phyloP scores from a whole-genome alignment of 2,113 vertebrate genomes.

The Seriola aureovittata region DNA sequence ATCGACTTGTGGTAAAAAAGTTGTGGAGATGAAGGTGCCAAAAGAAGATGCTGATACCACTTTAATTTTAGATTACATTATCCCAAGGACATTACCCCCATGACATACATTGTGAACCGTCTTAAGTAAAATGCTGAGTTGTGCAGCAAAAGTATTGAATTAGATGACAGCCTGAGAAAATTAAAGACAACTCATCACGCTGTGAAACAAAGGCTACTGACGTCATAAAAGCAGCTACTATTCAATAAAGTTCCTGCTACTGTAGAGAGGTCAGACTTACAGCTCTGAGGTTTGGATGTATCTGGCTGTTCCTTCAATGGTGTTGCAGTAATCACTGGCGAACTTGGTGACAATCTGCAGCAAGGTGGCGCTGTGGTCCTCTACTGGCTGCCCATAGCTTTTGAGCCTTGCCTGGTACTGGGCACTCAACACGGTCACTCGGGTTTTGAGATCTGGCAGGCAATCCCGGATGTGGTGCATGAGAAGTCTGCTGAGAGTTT shows the following conservation, averaged over 20 bases:
- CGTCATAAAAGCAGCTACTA: not conserved
- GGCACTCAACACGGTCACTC: constrained; percentile 83
- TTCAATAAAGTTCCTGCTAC: not conserved
- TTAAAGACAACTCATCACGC: not conserved
- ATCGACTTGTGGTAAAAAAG: constrained; percentile 31
- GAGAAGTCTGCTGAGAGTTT: constrained; percentile 85
- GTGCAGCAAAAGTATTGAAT: not conserved
- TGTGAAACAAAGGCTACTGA: not conserved
- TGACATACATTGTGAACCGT: not conserved
- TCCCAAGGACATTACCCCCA: constrained; percentile 20
- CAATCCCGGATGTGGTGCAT: constrained; percentile 89
- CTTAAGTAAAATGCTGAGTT: constrained; percentile 11
- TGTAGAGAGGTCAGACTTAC: constrained; percentile 73
- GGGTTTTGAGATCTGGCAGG: constrained; percentile 85
- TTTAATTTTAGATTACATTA: constrained; percentile 54
- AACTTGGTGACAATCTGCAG: constrained; percentile 90
- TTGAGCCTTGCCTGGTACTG: constrained; percentile 86
- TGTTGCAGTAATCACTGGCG: constrained; percentile 87
- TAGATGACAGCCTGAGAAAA: not conserved
- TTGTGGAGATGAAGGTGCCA: constrained; percentile 40
- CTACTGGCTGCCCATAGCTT: constrained; percentile 86
- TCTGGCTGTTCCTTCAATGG: constrained; percentile 86
- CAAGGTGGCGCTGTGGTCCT: constrained; percentile 87
- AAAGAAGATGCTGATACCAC: constrained; percentile 38
- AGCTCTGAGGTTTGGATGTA: constrained; percentile 88